Evolutionary conservation across 1,140 invertebrate genomes (phyloP), one percentile per base, ranked within the genome.

Genomic region (Melitaea cinxia): DNA sequence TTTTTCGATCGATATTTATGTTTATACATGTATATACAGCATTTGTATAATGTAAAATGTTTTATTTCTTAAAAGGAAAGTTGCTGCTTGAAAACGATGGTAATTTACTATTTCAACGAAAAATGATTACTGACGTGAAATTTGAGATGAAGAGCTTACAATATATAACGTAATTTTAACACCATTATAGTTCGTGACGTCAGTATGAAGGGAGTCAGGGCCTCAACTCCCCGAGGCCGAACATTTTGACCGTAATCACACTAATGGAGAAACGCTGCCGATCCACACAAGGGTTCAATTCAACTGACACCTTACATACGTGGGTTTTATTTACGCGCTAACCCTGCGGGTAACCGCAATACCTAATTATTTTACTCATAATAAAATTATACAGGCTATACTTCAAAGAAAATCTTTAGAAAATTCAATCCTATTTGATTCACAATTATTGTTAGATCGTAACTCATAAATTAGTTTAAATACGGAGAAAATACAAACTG

Each of bases 191-290:
- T 17, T 42, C 5, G 37, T 42, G 37, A 42, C 37, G 37, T 37
- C 35, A n/a, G 33, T 57, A 62, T 55, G 59, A 65, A 64, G 61
- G 54, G 58, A 50, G 35, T 14, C 35, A 10, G 30, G 30, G n/a
- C 56, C 50, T 50, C 54, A 56, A 39, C 50, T 55, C 42, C 65
- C 57, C 2, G 47, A 21, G 65, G 66, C 21, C 42, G 61, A 45
- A 57, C 58, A 65, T 66, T 72, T 56, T 63, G 62, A 54, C 54
- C 59, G 62, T 69, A 72, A 69, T 72, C 70, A 72, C 45, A 53
- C 62, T 72, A 71, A 71, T 71, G 70, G 70, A 72, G 62, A 68
- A 69, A 69, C 64, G 59, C 59, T 67, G 65, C 58, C 53, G 49
- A 58, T 57, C 56, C 60, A 54, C 23, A 68, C 57, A 70, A 70